A percentile compares a stretch with the other conserved stretches of the same genome.
These are phyloP conservation scores for Ciconia maguari DNA, from an alignment of 2,113 vertebrate species.

Conservation along the genomic window DNA sequence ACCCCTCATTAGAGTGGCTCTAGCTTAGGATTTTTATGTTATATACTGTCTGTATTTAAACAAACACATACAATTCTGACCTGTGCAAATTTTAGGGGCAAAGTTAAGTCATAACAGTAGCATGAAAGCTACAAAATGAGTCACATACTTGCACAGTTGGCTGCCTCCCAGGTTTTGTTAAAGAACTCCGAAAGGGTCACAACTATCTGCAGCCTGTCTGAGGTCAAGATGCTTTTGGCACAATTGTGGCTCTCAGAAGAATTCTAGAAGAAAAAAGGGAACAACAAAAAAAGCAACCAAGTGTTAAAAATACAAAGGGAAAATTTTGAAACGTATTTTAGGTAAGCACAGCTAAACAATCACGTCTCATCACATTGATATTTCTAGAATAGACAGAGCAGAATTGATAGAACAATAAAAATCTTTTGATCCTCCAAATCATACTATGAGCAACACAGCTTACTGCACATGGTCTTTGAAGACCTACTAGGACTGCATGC, in stretches of 20 bases:
- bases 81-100: neutral
- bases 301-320: neutral
- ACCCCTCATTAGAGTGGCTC: neutral
- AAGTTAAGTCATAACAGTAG: neutral
- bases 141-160: slow-evolving; percentile 84
- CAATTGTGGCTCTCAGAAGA: slow-evolving; percentile 82
- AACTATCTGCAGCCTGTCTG: slow-evolving; percentile 88
- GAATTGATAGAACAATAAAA: neutral
- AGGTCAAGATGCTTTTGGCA: slow-evolving; percentile 84
- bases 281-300: neutral
- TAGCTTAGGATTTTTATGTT: neutral
- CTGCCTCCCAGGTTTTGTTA: slow-evolving; percentile 78
- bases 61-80: neutral
- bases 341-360: neutral
- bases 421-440: neutral
- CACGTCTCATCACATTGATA: neutral
- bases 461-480: neutral
- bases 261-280: slow-evolving; percentile 68
- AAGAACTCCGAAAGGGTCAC: slow-evolving; percentile 78
- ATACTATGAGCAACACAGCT: neutral
- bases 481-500: neutral
- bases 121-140: neutral
- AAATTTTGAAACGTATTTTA: neutral
- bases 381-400: neutral
- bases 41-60: neutral